Conservation (phyloP, 2,113 vertebrate species). For the Melanostigma gelatinosum region DNA sequence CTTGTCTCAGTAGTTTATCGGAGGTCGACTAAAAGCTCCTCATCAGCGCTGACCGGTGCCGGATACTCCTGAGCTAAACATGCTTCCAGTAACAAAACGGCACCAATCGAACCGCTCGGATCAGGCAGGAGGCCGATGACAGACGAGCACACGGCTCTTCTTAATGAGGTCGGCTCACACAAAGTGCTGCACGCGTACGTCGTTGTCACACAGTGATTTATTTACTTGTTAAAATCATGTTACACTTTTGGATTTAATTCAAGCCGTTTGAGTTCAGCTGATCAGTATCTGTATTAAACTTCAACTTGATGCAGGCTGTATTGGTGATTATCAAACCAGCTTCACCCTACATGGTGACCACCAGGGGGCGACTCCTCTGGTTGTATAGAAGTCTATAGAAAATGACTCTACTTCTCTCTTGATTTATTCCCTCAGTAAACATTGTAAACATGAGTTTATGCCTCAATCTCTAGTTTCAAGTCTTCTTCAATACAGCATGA, state of each 20-base stretch:
- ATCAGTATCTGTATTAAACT: not conserved
- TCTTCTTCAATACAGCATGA: too few species aligned
- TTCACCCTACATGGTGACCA: not conserved
- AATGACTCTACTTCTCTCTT: too few species aligned
- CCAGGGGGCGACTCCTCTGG: too few species aligned
- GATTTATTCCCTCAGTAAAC: too few species aligned
- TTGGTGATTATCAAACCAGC: not conserved
- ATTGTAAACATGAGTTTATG: too few species aligned
- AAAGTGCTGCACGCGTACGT: not conserved
- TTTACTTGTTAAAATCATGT: not conserved
- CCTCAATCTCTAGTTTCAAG: too few species aligned
- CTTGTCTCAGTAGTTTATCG: not conserved
- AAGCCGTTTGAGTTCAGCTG: too few species aligned
- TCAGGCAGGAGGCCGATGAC: not conserved
- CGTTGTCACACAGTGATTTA: not conserved
- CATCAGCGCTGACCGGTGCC: slow-evolving; percentile 18
- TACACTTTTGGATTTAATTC: not conserved
- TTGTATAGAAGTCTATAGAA: too few species aligned
- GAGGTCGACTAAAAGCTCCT: slow-evolving; percentile 15
- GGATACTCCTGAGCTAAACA: slow-evolving; percentile 26
- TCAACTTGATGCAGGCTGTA: too few species aligned
- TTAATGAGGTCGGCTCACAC: slow-evolving; percentile 12
- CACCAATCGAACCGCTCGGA: not conserved
- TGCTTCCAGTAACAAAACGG: slow-evolving; percentile 8
- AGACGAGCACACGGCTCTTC: slow-evolving; percentile 10